Base-by-base conservation (phyloP, 2,888 invertebrate species). In the Charanyca ferruginea region DNA sequence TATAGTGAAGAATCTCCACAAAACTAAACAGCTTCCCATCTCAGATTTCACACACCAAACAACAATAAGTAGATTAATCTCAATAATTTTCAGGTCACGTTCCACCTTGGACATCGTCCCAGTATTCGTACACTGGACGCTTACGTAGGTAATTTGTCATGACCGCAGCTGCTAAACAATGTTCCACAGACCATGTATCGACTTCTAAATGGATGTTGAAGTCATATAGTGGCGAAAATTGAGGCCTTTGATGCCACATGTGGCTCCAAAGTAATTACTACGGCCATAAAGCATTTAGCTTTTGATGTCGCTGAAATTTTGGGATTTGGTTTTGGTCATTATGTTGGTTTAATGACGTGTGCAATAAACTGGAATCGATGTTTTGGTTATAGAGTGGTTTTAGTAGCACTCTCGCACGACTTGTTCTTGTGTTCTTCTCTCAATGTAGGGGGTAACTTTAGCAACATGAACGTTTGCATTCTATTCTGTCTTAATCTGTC, bases 91-190 rank as follows among this genome's bases (percentile, higher is more conserved):
- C 80, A 42, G 54, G 72, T 80, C 77, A 77, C 77, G 66, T 72
- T 23, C 48, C 22, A 23, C 54, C 28, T 67, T 80, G 80, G 77
- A 65, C 66, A 59, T 47, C 41, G 77, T 71, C 77, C 77, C 66
- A 76, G 47, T 28, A 53, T 70, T 52, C 42, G 76, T 52, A 57
- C 38, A 64, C 44, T 41, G 60, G 25, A 66, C 60, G 81, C 61
- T 73, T 67, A 66, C 35, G 47, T 45, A 23, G 79, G 72, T 75
- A 72, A 81, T 80, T 80, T 79, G 48, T 80, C 79, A 68, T 48
- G 54, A 62, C 66, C 76, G 51, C 80, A 80, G 80, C 79, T 80
- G 81, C 28, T 66, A 38, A 62, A 62, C 61, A 52, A 47, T 52
- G 68, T 62, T 55, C 52, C 52, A 55, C 45, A 54, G 55, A 58